Conservation (phyloP, 23 tunicate species). For the Styela clava region DNA sequence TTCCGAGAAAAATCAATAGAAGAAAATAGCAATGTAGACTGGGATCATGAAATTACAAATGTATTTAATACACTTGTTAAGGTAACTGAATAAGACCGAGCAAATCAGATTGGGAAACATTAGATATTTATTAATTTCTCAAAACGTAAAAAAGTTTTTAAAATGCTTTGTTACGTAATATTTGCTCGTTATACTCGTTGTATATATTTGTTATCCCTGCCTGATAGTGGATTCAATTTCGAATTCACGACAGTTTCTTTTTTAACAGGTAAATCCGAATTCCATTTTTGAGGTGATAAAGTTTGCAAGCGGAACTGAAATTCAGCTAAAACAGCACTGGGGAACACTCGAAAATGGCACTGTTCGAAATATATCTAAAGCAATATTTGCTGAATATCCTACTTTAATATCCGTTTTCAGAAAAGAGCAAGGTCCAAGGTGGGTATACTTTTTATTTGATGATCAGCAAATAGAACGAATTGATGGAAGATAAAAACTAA, state of each 20-base stretch:
- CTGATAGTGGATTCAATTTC: not conserved
- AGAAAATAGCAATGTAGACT: slow-evolving; percentile 25
- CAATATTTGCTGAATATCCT: slow-evolving; percentile 43
- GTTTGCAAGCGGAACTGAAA: slow-evolving; percentile 47
- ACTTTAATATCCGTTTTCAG: slow-evolving; percentile 32
- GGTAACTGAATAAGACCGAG: no score
- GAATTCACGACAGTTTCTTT: no score
- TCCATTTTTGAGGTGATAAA: slow-evolving; percentile 33
- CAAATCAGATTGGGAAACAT: no score
- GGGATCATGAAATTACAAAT: slow-evolving; percentile 14
- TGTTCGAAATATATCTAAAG: slow-evolving; percentile 13
- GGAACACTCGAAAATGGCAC: not conserved
- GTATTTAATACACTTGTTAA: slow-evolving; percentile 27
- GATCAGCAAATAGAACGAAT: not conserved
- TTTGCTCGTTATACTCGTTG: no score
- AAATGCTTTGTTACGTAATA: no score
- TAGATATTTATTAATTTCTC: no score
- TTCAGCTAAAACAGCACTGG: slow-evolving; percentile 25
- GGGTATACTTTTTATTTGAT: not conserved
- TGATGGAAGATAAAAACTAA: no score
- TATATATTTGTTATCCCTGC: no score
- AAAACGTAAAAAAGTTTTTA: no score
- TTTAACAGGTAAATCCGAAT: slow-evolving; percentile 8
- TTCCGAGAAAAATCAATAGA: slow-evolving; percentile 15
- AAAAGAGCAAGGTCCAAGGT: slow-evolving; percentile 15